Base-by-base conservation (phyloP, 2,113 vertebrate genomes). In the Thymallus thymallus region DNA sequence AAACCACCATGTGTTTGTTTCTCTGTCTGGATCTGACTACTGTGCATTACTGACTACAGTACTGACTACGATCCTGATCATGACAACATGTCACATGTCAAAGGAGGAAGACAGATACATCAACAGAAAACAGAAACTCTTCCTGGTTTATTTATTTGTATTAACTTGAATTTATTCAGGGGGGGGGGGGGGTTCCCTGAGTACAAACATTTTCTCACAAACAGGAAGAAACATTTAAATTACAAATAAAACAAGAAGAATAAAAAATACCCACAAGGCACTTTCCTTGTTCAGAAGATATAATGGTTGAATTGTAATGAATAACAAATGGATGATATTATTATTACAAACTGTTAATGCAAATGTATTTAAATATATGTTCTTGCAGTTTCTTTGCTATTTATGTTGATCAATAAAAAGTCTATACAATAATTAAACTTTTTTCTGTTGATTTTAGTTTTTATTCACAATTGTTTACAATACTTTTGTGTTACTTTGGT, bases 371-470 rank as follows among this genome's bases (percentile, higher is more conserved):
- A 97, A 89, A 95, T 92, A 95, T 92, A 95, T 95, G 96, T 96
- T 93, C 91, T 90, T 94, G 96, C 96, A 95, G 94, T 98, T 98
- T 98, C 95, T 97, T 95, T 96, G 96, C 94, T 93, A 96, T 96
- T 97, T 94, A 95, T 96, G 97, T 97, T 96, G 92, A 96, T 95
- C 96, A 74, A 24, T 30, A 91, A 92, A 95, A 97, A 95, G 91
- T 96, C 94, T 98, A 97, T 93, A 88, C 80, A 90, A 87, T 80
- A 90, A 80, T 68, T 62, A 77, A 68, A 41, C 56, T 20, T 20
- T 26, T 9, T n/a, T 32, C 20, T 35, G 20, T 7, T n/a, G 3
- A 63, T 29, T 26, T 26, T 0, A 16, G 4, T 29, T 63, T 10
- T 2, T 23, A 62, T 26, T 24, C n/a, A 62, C 6, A 20, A 20